phyloP scores from a whole-genome alignment of 2,113 vertebrate species.

The Prolemur simus region DNA sequence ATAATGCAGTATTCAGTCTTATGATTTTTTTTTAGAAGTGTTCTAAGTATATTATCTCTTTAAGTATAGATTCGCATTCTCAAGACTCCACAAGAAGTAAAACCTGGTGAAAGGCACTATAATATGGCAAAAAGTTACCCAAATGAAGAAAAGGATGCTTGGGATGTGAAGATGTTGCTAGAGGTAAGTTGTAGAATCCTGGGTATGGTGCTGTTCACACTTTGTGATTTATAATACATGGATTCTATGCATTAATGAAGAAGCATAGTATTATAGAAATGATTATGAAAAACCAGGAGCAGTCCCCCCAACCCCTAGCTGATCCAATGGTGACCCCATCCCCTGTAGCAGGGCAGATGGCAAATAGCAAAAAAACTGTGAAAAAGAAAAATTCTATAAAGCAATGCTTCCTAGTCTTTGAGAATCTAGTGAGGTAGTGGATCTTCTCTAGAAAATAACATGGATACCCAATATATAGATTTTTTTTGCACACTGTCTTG shows the following conservation, averaged over 20 bases:
- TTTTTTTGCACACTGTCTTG: background rate
- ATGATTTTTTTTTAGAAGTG: background rate
- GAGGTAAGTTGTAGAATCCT: slow-evolving; percentile 86
- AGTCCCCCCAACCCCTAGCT: background rate
- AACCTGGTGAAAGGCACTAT: slow-evolving; percentile 85
- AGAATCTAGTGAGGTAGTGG: background rate
- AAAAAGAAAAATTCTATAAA: background rate
- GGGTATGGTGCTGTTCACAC: accelerated
- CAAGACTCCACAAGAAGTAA: slow-evolving; percentile 86
- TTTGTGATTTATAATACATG: background rate
- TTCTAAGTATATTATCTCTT: slow-evolving; percentile 73
- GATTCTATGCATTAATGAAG: background rate
- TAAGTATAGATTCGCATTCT: slow-evolving; percentile 95
- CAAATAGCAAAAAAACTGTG: background rate
- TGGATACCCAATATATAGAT: background rate
- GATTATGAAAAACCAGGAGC: background rate
- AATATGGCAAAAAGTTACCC: slow-evolving; percentile 94
- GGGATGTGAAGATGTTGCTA: slow-evolving; percentile 96
- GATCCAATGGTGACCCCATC: background rate
- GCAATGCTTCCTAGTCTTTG: background rate
- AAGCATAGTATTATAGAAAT: accelerated
- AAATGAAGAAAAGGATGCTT: slow-evolving; percentile 87
- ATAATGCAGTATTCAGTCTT: background rate
- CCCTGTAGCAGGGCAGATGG: background rate
- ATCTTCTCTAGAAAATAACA: background rate